Evolutionary conservation across 2,888 invertebrate species (phyloP), one percentile per base, ranked within the genome.

Genomic region (Willowsia nigromaculata): DNA sequence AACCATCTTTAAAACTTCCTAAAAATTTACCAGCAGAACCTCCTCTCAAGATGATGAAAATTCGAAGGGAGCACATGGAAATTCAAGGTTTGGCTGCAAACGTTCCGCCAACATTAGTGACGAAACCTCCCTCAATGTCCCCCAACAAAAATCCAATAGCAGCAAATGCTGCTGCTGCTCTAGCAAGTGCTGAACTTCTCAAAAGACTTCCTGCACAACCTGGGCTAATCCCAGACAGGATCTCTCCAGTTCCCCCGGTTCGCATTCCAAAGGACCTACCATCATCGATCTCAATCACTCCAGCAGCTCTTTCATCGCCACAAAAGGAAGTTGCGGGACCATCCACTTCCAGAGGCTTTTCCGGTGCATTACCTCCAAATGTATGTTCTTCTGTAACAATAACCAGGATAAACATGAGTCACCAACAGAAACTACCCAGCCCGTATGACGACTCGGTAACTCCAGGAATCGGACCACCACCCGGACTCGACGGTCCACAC

Each of bases 371-470:
- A 13, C 90, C 91, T n/a, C 85, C 92, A 0, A 92, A 88, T 74
- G 91, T 92, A 4, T 92, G 92, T 56, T 92, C 92, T 6, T 92
- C 92, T 3, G 91, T 92, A 0, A 92, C 92, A 40, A 92, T 92
- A 13, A 92, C 92, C 1, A 85, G 92, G n/a, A 92, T 92, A 68
- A 92, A 92, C 27, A 92, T 92, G 92, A 83, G 89, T 15, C 80
- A 90, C 37, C 88, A 90, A 33, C 91, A 92, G 74, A 92, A 92
- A 71, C 82, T 92, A 2, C 91, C 92, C 0, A 90, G 91, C 37
- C 91, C 91, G 3, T 90, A 85, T 68, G 91, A 91, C 62, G 90
- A 90, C 25, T 87, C 91, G 15, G 81, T 91, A 1, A 91, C 92
- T 13, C 91, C 91, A 11, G 91, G 91, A 22, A 92, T 92, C 1